Percentiles rank a stretch among this genome's conserved stretches.
Evolutionary conservation across 2,797 vertebrate genomes (phyloP).

Genomic region (Fistularia tabacaria): DNA sequence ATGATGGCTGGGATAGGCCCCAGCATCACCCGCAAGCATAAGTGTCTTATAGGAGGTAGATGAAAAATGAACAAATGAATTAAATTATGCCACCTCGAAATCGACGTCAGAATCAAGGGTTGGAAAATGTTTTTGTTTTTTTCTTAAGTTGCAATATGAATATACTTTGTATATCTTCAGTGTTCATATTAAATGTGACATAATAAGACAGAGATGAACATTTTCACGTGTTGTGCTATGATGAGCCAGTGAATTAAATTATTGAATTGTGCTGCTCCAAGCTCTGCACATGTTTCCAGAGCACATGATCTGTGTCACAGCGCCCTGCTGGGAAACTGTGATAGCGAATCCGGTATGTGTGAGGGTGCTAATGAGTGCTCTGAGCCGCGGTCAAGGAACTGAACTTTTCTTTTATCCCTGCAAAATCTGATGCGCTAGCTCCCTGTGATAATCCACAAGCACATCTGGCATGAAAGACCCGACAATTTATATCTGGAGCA

Average conservation of each 20-base stretch:
- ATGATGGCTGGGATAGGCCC: too few relatives aligned
- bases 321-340: constrained; percentile 9
- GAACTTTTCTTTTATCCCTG: constrained; percentile 51
- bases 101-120: too few relatives aligned
- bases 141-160: too few relatives aligned
- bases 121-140: too few relatives aligned
- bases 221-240: neutral
- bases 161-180: too few relatives aligned
- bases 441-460: constrained; percentile 52
- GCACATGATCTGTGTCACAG: constrained; percentile 26
- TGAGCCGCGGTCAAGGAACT: constrained; percentile 36
- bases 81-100: too few relatives aligned
- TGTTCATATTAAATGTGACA: too few relatives aligned
- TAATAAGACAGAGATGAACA: too few relatives aligned
- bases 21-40: too few relatives aligned
- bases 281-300: constrained; percentile 1
- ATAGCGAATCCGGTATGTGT: constrained; percentile 13
- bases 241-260: neutral
- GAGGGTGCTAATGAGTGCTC: constrained; percentile 47
- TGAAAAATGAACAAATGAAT: too few relatives aligned
- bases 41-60: too few relatives aligned
- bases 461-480: constrained; percentile 49
- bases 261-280: constrained; percentile 20
- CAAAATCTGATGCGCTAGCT: constrained; percentile 45
- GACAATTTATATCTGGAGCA: neutral